These are phyloP conservation scores for Hemitrygon akajei DNA, from an alignment of 2,797 vertebrate species.

Conservation along the genomic window DNA sequence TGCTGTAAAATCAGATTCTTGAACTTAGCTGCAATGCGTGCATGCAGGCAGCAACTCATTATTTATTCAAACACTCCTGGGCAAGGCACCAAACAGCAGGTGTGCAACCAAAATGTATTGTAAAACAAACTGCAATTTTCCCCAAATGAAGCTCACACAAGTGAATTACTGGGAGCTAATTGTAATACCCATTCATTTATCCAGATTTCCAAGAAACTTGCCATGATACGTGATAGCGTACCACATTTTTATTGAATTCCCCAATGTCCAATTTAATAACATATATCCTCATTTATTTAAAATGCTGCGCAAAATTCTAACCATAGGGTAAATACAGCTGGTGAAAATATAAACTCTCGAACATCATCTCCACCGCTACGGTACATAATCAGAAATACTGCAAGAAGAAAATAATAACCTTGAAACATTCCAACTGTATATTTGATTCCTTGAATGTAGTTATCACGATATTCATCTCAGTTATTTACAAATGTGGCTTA, in stretches of 20 bases:
- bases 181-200: not conserved
- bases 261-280: not conserved
- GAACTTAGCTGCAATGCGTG: constrained; percentile 31
- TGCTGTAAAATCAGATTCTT: not conserved
- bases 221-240: not conserved
- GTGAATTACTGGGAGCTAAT: not conserved
- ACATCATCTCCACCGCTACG: not conserved
- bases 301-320: not conserved
- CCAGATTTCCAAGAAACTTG: not conserved
- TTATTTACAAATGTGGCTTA: not conserved
- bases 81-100: not conserved
- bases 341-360: not conserved
- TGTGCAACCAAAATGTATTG: not conserved
- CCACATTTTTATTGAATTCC: not conserved
- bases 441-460: not conserved
- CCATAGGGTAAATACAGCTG: not conserved
- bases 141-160: not conserved
- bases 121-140: constrained; percentile 24
- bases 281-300: not conserved
- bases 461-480: not conserved
- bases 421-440: not conserved
- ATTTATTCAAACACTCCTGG: constrained; percentile 33
- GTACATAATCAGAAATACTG: not conserved
- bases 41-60: constrained; percentile 7
- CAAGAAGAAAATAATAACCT: not conserved